Evolutionary conservation across 2,113 vertebrate genomes (phyloP).

Genomic region (Pyrgilauda ruficollis): DNA sequence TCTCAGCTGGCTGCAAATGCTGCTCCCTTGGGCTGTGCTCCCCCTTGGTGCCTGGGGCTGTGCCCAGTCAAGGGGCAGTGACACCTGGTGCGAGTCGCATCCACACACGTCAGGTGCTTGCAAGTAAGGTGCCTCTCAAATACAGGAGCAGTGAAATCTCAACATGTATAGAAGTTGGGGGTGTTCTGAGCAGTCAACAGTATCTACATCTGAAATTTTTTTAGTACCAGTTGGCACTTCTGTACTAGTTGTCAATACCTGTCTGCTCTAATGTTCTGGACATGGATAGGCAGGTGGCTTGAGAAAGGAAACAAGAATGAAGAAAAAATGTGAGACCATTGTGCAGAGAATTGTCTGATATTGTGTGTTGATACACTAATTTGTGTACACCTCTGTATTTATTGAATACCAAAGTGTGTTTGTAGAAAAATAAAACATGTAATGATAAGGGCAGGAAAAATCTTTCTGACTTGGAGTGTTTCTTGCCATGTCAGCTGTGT

Average conservation of each 20-base stretch:
- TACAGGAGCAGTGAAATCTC: background rate
- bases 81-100: background rate
- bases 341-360: background rate
- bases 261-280: background rate
- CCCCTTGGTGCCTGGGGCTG: accelerated
- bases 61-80: background rate
- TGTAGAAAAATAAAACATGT: background rate
- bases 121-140: accelerated
- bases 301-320: background rate
- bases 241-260: background rate
- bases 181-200: background rate
- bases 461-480: background rate
- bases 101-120: accelerated
- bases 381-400: background rate
- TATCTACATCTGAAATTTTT: background rate
- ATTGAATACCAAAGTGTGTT: background rate
- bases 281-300: background rate
- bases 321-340: background rate
- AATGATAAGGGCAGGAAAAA: background rate
- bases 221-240: background rate
- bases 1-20: background rate
- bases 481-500: background rate
- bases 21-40: background rate
- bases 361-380: background rate
- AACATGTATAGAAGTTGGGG: background rate